Conservation (phyloP, 2,888 invertebrate genomes). For the Pediacus dermestoides region DNA sequence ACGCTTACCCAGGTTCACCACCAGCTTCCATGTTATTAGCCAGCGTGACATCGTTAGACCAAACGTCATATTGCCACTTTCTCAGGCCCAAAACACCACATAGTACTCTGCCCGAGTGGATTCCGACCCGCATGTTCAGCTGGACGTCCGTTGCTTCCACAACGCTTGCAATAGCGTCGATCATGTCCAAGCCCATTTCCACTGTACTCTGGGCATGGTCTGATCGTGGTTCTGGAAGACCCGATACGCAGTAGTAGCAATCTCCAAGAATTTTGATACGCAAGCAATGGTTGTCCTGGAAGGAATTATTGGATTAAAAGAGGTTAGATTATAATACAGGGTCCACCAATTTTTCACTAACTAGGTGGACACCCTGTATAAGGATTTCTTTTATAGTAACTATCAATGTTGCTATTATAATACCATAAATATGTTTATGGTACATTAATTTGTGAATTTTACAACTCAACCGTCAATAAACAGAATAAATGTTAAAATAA, state of each 20-base stretch:
- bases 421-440: too few species aligned
- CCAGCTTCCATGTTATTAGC: conserved; percentile 90
- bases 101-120: conserved; percentile 85
- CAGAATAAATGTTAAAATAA: too few species aligned
- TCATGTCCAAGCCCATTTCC: conserved; percentile 84
- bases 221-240: conserved; percentile 82
- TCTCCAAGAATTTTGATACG: conserved; percentile 85
- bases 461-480: too few species aligned
- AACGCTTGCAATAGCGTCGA: conserved; percentile 80
- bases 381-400: too few species aligned
- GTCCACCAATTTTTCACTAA: too few species aligned
- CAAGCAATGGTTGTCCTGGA: conserved; percentile 80
- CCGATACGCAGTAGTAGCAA: conserved; percentile 91
- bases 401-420: too few species aligned
- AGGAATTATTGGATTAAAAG: too few species aligned
- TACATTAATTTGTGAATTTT: too few species aligned
- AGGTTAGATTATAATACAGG: too few species aligned
- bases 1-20: conserved; percentile 77
- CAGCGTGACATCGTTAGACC: conserved; percentile 89
- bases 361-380: too few species aligned
- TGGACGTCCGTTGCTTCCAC: conserved; percentile 91
- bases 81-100: conserved; percentile 86
- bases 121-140: conserved; percentile 88
- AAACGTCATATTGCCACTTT: conserved; percentile 94
- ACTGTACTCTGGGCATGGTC: conserved; percentile 92